Evolutionary conservation across 2,888 invertebrate genomes (phyloP).

Genomic region (Congeria kusceri): DNA sequence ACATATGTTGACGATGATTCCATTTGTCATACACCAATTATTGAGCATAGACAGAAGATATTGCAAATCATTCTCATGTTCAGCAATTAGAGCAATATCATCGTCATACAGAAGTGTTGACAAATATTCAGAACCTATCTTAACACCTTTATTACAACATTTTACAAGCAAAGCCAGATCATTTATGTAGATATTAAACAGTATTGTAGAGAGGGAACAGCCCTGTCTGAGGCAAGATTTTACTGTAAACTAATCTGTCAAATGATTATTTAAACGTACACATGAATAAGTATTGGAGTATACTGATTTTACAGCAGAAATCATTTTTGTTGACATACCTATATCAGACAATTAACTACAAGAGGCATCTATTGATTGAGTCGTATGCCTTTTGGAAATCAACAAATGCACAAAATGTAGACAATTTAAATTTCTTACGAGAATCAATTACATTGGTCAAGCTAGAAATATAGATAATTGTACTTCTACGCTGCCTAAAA

Average conservation of each 20-base stretch:
- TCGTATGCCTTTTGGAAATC: too few relatives aligned
- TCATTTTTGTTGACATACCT: too few relatives aligned
- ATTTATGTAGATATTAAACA: not conserved
- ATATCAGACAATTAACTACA: too few relatives aligned
- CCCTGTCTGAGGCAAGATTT: slow-evolving; percentile 7
- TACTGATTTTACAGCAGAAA: not conserved
- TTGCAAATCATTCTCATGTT: slow-evolving; percentile 9
- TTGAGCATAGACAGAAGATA: not conserved
- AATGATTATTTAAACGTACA: not conserved
- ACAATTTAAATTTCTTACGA: too few relatives aligned
- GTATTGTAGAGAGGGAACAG: not conserved
- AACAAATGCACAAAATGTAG: too few relatives aligned
- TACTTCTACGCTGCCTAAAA: too few relatives aligned
- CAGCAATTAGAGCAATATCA: slow-evolving; percentile 12
- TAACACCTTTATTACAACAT: not conserved
- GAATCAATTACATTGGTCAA: too few relatives aligned
- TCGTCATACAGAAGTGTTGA: slow-evolving; percentile 4
- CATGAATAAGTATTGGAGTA: not conserved
- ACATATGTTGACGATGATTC: not conserved
- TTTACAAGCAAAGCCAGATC: not conserved
- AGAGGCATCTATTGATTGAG: too few relatives aligned
- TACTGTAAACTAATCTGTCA: not conserved
- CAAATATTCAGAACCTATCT: not conserved
- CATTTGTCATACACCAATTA: slow-evolving; percentile 5
- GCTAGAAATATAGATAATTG: too few relatives aligned